Conservation (phyloP, 2,888 invertebrate species). For the Lasioglossum villosulum region DNA sequence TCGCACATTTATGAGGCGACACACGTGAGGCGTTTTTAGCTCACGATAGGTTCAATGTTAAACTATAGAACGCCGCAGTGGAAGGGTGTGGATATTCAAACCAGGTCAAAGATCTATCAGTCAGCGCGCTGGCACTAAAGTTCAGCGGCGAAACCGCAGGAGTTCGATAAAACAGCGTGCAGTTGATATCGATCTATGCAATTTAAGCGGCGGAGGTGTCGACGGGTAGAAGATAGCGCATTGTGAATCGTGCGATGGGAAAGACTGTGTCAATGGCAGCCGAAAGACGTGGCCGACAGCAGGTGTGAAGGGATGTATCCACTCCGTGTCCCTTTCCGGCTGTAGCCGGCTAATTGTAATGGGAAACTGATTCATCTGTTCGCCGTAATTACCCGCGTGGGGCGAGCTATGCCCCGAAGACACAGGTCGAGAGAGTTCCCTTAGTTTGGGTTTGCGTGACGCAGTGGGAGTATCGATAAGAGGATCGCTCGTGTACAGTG, state of each 20-base stretch:
- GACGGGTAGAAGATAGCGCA: constrained; percentile 32
- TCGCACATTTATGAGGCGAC: too few relatives aligned
- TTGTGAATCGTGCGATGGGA: constrained; percentile 58
- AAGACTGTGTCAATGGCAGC: constrained; percentile 48
- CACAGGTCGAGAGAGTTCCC: not conserved
- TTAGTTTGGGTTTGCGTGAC: constrained; percentile 29
- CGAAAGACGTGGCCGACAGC: constrained; percentile 32
- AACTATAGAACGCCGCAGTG: not conserved
- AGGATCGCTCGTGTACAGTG: not conserved
- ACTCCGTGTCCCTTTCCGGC: constrained; percentile 59
- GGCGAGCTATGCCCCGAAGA: constrained; percentile 8
- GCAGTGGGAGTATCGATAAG: constrained; percentile 53
- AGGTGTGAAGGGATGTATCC: constrained; percentile 43
- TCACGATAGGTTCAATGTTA: too few relatives aligned
- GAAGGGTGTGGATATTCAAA: not conserved
- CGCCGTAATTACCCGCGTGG: constrained; percentile 57
- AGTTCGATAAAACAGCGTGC: constrained; percentile 14
- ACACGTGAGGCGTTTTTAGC: too few relatives aligned
- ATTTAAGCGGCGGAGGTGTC: constrained; percentile 29
- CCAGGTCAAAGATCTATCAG: not conserved
- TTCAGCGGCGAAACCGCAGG: not conserved
- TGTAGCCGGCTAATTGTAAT: constrained; percentile 59
- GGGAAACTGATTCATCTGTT: constrained; percentile 61
- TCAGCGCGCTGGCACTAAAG: not conserved
- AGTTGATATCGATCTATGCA: constrained; percentile 32